Evolutionary conservation across 2,888 invertebrate genomes (phyloP), one percentile per base, ranked within the genome.

Genomic region (Digitonthophagus gazella): DNA sequence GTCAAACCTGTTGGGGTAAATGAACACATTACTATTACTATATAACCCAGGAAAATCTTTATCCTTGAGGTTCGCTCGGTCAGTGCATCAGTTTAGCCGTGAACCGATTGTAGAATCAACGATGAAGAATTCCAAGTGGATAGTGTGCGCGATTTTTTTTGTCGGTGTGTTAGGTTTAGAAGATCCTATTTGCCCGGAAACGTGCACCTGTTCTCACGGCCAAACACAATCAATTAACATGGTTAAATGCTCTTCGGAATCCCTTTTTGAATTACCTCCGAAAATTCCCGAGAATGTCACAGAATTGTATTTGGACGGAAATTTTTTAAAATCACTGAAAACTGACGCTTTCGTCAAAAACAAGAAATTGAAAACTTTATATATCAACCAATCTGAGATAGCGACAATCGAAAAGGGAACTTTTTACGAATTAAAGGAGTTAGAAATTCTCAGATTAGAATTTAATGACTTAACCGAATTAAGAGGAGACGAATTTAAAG

Each of bases 271-370:
- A 77, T 85, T 94, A 74, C 93, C 93, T 15, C 91, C 92, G 74
- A 89, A 90, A 83, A 92, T 96, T 79, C 95, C 95, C 6, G 95
- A 95, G 93, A 93, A 94, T 80, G 92, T 94, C 70, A 94, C 95
- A n/a, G 91, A 93, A 80, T 86, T 95, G 74, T 93, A 93, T 79
- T 85, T 96, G 72, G 94, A 94, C 81, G 94, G 94, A 72, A 93
- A 95, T 82, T 89, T 92, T 80, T 86, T 95, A 75, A 88, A 89
- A 76, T 85, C 88, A 69, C 86, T 95, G 67, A 88, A 90, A 74
- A 91, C 92, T 81, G 93, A 94, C 83, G 91, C 93, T 57, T 95
- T 96, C 82, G 92, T 95, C 75, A 95, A 93, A 2, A 87, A 93
- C 74, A 93, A 93, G 83, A 89, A 91, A 76, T 84, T 94, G 70